phyloP scores from a whole-genome alignment of 23 tunicate species.

The Oikopleura vanhoeffeni region DNA sequence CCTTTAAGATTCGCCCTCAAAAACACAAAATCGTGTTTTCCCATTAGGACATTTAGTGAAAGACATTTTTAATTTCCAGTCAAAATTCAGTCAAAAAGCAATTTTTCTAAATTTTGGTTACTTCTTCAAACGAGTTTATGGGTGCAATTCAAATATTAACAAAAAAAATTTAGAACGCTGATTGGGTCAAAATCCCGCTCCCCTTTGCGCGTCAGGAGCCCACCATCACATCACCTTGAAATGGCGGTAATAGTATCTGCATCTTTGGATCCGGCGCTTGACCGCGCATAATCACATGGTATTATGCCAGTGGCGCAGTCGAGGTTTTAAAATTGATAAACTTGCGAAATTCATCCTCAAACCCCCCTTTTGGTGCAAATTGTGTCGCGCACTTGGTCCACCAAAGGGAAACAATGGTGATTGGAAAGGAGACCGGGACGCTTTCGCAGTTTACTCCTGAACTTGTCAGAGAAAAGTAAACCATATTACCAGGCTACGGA shows the following conservation, averaged over 20 bases:
- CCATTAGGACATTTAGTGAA: too few species aligned
- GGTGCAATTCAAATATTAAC: too few species aligned
- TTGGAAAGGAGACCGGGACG: constrained; percentile 61
- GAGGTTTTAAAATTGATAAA: constrained; percentile 3
- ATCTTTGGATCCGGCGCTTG: background rate
- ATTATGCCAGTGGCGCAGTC: background rate
- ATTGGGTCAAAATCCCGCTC: too few species aligned
- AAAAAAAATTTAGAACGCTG: too few species aligned
- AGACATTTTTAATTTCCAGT: too few species aligned
- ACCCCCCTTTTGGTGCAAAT: background rate
- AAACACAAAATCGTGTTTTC: too few species aligned
- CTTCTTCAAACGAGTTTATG: too few species aligned
- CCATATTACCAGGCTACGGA: too few species aligned
- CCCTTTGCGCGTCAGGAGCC: too few species aligned
- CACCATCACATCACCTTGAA: background rate
- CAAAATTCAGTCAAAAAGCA: too few species aligned
- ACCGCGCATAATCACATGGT: background rate
- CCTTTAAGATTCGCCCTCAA: too few species aligned
- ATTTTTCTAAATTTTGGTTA: too few species aligned
- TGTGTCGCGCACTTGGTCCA: constrained; percentile 46
- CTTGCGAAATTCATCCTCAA: background rate
- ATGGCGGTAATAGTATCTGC: background rate
- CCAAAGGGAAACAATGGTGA: constrained; percentile 64
- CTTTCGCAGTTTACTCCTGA: constrained; percentile 61
- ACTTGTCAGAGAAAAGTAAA: background rate